Evolutionary conservation across 2,113 vertebrate genomes (phyloP), one percentile per base, ranked within the genome.

Genomic region (Sinocyclocheilus maitianheensis): DNA sequence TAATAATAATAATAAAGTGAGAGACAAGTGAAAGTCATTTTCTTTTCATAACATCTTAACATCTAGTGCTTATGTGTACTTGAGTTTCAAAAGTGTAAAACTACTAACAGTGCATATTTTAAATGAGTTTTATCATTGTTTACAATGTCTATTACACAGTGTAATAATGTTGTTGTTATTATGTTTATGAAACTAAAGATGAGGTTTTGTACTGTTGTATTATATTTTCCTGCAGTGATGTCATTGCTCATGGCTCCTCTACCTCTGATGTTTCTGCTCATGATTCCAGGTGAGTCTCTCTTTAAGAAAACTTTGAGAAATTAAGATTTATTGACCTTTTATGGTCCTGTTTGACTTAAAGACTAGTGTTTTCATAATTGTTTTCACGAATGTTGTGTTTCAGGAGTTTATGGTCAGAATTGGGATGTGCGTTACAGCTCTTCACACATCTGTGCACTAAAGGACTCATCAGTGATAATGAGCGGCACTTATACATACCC

Each of bases 191-290:
- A 51, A 24, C 2, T 24, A 48, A 78, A 58, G 20, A 18, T 69
- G 14, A 40, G 0, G 4, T 80, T 6, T 9, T 62, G 11, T 40
- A 55, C 30, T 58, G 7, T 60, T 46, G 40, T 24, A 48, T 48
- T 13, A 14, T 12, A 12, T 80, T 63, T 18, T 40, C 1, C 22
- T 72, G 67, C 20, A 48, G 72, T 48, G 26, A 85, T 53, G 46
- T 53, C 48, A 14, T 14, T 51, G 48, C 3, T 51, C 12, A 71
- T 37, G 60, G 24, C 11, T 67, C 14, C 6, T 53, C 51, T 79
- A 79, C 9, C 8, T 67, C 84, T 85, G 75, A 13, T 85, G 40
- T 40, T 85, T 79, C 60, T 79, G 62, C 46, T 79, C 48, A n/a
- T 85, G 60, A 58, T 24, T 18, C 5, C 26, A 12, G 84, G 84